Conservation (phyloP, 2,888 invertebrate species). For the Incurvaria masculella region DNA sequence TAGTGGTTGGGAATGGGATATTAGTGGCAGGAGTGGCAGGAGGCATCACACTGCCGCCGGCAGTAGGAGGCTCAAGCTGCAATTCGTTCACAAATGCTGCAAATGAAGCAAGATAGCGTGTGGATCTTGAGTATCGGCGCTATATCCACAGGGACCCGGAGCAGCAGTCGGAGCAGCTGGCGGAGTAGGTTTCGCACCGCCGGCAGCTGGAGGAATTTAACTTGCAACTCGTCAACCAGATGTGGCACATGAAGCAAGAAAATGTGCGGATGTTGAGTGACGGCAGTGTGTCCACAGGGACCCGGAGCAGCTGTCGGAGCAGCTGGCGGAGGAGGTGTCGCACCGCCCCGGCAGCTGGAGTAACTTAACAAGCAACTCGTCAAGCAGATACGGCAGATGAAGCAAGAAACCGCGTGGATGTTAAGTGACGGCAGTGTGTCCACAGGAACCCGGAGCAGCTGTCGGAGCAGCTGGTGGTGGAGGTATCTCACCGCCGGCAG, state of each 20-base stretch:
- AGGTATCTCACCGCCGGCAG: slow-evolving; percentile 59
- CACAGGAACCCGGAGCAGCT: no score
- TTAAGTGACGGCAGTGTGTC: no score
- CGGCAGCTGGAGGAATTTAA: slow-evolving; percentile 62
- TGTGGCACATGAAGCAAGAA: slow-evolving; percentile 52
- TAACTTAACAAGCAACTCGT: slow-evolving; percentile 59
- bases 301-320: slow-evolving; percentile 52
- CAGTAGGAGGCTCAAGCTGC: no score
- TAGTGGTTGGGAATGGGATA: no score
- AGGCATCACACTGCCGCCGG: no score
- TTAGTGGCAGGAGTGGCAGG: no score
- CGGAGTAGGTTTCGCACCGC: slow-evolving; percentile 59
- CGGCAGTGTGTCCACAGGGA: no score
- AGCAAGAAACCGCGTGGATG: slow-evolving; percentile 41
- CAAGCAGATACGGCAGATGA: slow-evolving; percentile 55
- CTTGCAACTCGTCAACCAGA: slow-evolving; percentile 56
- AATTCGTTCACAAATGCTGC: no score
- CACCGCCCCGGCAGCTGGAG: slow-evolving; percentile 62
- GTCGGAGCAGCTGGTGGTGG: slow-evolving; percentile 59
- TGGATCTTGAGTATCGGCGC: no score
- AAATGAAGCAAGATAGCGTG: no score
- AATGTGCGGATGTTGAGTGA: no score
- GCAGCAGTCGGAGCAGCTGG: slow-evolving; percentile 55
- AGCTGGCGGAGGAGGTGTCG: slow-evolving; percentile 59
- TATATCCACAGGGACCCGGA: no score